phyloP scores from a whole-genome alignment of 2,113 vertebrate genomes.

The Alethe castanea region DNA sequence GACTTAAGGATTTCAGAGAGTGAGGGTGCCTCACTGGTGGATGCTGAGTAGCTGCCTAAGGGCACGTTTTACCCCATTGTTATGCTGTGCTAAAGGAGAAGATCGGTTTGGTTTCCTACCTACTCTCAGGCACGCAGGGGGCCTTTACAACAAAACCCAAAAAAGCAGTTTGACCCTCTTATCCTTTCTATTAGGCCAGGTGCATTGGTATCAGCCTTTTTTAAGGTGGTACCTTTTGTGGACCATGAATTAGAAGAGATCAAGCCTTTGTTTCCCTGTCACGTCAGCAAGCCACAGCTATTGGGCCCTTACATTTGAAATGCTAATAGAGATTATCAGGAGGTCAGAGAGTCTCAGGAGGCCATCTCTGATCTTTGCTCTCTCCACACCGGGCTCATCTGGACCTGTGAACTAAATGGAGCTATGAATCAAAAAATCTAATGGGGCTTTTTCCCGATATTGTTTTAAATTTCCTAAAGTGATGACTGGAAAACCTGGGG shows the following conservation, averaged over 20 bases:
- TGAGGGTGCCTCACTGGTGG: neutral
- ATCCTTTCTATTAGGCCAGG: neutral
- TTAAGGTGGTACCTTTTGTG: neutral
- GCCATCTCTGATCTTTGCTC: neutral
- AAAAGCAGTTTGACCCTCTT: neutral
- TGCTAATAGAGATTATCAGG: constrained; percentile 57
- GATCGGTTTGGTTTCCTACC: neutral
- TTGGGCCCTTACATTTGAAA: constrained; percentile 37
- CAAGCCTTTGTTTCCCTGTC: constrained; percentile 31
- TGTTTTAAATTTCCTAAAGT: neutral
- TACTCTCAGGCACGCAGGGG: neutral
- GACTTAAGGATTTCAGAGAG: neutral
- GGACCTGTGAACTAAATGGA: neutral
- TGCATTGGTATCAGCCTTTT: neutral
- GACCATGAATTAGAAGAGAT: constrained; percentile 27
- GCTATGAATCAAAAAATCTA: neutral
- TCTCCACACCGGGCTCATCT: neutral
- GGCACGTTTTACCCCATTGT: constrained; percentile 8
- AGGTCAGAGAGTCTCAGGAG: neutral
- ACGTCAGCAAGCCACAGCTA: neutral
- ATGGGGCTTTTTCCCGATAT: no score
- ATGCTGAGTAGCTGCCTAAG: neutral
- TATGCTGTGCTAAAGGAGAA: neutral
- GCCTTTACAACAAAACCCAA: neutral
- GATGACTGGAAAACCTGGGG: neutral